Evolutionary conservation across 1,140 invertebrate genomes (phyloP).

Genomic region (Atta colombica): DNA sequence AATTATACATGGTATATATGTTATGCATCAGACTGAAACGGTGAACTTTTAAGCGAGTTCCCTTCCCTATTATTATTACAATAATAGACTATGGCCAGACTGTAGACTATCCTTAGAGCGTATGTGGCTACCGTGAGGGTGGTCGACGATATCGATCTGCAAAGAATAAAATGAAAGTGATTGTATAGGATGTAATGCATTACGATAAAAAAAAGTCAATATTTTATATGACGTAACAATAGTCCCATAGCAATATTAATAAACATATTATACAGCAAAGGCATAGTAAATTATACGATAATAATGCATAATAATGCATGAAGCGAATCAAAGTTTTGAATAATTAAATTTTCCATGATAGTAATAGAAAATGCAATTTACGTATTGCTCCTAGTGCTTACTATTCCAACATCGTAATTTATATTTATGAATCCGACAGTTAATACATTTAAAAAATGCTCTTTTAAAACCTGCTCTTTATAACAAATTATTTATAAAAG

Average conservation of each 20-base stretch:
- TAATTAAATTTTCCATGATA: neutral
- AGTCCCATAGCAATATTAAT: neutral
- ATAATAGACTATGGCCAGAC: constrained; percentile 59
- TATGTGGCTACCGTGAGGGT: constrained; percentile 60
- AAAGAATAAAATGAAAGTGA: constrained; percentile 67
- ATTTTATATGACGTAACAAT: constrained; percentile 30
- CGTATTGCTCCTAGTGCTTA: neutral
- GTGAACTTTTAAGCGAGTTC: constrained; percentile 21
- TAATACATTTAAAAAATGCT: constrained; percentile 1
- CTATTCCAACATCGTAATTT: neutral
- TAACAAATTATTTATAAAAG: constrained; percentile 28
- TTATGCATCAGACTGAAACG: neutral
- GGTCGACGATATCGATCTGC: constrained; percentile 71
- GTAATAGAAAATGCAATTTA: constrained; percentile 21
- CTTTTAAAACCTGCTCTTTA: neutral
- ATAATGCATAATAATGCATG: neutral
- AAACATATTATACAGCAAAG: neutral
- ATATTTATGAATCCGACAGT: neutral
- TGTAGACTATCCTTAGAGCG: constrained; percentile 63
- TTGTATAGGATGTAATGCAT: constrained; percentile 31
- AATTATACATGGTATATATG: neutral
- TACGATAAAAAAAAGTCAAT: constrained; percentile 39
- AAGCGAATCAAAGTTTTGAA: neutral
- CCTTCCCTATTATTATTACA: constrained; percentile 32
- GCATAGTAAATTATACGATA: neutral